Evolutionary conservation across 2,113 vertebrate genomes (phyloP).

Genomic region (Colossoma macropomum): DNA sequence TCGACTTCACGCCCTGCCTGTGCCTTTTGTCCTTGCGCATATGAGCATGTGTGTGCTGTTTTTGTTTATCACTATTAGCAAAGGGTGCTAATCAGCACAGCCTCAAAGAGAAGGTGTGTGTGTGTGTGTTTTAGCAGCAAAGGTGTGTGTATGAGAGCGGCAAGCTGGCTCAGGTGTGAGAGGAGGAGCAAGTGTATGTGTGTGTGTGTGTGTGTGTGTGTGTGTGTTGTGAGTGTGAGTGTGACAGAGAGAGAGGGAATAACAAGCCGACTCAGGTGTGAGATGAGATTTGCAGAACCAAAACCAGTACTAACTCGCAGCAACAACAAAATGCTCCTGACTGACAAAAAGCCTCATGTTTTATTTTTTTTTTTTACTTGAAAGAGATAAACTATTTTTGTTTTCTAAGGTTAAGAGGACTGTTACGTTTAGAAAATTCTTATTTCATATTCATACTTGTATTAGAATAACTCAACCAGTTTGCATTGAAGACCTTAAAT

Average conservation of each 20-base stretch:
- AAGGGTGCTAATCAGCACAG: conserved; percentile 36
- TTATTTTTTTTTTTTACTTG: too few relatives aligned
- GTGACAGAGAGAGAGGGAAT: background rate
- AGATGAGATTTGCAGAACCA: too few relatives aligned
- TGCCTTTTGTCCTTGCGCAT: conserved; percentile 41
- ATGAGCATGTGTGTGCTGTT: conserved; percentile 29
- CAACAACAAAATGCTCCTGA: too few relatives aligned
- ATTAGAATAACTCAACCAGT: too few relatives aligned
- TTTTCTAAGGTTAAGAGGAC: too few relatives aligned
- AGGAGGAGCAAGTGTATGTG: conserved; percentile 56
- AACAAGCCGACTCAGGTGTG: background rate
- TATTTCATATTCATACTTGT: too few relatives aligned
- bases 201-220: conserved; percentile 35
- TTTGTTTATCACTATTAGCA: conserved; percentile 23
- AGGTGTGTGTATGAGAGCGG: conserved; percentile 27
- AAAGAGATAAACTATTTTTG: too few relatives aligned
- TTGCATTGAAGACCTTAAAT: too few relatives aligned
- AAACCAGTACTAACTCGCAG: too few relatives aligned
- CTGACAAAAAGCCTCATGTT: too few relatives aligned
- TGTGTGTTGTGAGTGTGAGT: conserved; percentile 43
- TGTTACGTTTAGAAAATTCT: too few relatives aligned
- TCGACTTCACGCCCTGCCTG: conserved; percentile 38
- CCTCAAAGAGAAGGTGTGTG: background rate
- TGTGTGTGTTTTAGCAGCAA: conserved; percentile 3
- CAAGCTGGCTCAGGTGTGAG: conserved; percentile 30